phyloP scores from a whole-genome alignment of 2,113 vertebrate species.

The Lanius collurio region DNA sequence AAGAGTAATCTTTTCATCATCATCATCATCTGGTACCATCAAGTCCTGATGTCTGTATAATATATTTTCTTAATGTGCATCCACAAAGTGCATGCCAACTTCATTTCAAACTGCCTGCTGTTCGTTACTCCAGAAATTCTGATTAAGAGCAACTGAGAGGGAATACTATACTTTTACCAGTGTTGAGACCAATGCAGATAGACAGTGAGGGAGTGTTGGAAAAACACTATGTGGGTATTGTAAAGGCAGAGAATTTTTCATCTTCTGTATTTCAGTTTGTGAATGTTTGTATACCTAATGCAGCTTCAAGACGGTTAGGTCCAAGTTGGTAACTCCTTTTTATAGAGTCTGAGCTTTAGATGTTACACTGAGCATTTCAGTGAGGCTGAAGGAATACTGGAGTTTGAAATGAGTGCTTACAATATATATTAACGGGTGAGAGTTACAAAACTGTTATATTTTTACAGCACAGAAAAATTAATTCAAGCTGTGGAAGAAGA shows the following conservation, averaged over 20 bases:
- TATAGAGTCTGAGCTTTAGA: neutral
- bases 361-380: neutral
- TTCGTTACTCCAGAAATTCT: neutral
- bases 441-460: neutral
- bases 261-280: neutral
- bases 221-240: neutral
- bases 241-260: neutral
- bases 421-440: neutral
- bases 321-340: neutral
- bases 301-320: neutral
- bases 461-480: constrained; percentile 87
- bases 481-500: constrained; percentile 85
- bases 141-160: neutral
- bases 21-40: neutral
- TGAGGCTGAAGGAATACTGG: neutral
- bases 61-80: neutral
- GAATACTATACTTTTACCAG: neutral
- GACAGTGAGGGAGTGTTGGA: neutral
- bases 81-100: neutral
- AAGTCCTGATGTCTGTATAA: neutral
- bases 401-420: neutral
- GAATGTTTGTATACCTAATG: neutral
- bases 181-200: neutral
- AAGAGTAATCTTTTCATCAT: neutral
- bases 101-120: neutral